These are phyloP conservation scores for Drosophila villosipedis DNA, from an alignment of 2,888 invertebrate genomes.

Conservation along the genomic window DNA sequence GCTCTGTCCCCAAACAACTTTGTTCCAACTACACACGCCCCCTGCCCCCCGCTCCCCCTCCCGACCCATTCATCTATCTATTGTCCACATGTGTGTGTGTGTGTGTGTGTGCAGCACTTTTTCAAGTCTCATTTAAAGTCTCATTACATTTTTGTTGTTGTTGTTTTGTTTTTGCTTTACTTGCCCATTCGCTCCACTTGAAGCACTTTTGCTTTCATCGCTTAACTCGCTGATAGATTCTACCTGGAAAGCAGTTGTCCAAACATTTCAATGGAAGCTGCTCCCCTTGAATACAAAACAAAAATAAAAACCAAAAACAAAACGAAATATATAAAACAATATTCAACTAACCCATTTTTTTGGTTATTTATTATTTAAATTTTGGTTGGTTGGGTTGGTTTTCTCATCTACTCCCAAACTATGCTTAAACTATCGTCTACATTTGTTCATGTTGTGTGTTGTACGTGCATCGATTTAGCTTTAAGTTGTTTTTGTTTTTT, in stretches of 20 bases:
- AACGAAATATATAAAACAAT: neutral
- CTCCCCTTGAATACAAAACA: neutral
- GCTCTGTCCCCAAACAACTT: conserved; percentile 38
- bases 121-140: conserved; percentile 52
- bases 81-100: conserved; percentile 43
- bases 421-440: conserved; percentile 3
- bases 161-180: conserved; percentile 14
- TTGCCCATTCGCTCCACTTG: conserved; percentile 36
- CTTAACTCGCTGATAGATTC: conserved; percentile 55
- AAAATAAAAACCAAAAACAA: neutral
- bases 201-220: conserved; percentile 74
- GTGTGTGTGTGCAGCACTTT: conserved; percentile 24
- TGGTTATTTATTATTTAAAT: conserved; percentile 3
- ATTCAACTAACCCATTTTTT: neutral
- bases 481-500: conserved; percentile 1
- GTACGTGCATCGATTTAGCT: conserved; percentile 46
- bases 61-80: conserved; percentile 17
- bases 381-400: conserved; percentile 8
- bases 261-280: conserved; percentile 18
- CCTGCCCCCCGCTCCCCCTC: neutral
- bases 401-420: conserved; percentile 5
- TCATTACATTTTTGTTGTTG: conserved; percentile 15
- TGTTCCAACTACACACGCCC: conserved; percentile 34
- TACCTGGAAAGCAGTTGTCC: conserved; percentile 55
- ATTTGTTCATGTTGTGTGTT: conserved; percentile 57